Base-by-base conservation (phyloP, 2,113 vertebrate genomes). In the Rhynchomys soricoides region DNA sequence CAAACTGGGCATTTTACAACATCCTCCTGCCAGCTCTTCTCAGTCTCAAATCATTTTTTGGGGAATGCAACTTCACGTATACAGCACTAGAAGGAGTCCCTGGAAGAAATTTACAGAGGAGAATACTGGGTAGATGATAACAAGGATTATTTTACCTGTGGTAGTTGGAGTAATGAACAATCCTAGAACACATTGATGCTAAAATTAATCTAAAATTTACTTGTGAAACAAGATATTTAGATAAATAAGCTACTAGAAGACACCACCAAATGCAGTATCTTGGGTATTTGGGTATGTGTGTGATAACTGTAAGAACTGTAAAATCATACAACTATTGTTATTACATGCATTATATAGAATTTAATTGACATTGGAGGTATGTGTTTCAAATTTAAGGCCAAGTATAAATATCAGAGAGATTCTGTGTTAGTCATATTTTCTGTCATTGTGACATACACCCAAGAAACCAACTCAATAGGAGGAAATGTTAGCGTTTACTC, bases 181-280 rank as follows among this genome's bases (percentile, higher is more conserved):
- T 82, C n/a, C 74, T 64, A 40, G 29, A 13, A 57, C 29, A 29
- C 2, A 5, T 4, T 40, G 3, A 1, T 74, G 29, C 34, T 64
- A 11, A 52, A 85, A 77, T 86, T 73, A 95, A 83, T 62, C 66
- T 91, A 86, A 92, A 93, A 68, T 8, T 45, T 50, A 91, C 10
- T 37, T 77, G 48, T 24, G n/a, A 16, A 45, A 78, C 3, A 26
- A 66, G 59, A 59, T 22, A 62, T 48, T 29, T 31, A 29, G 70
- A 31, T 40, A n/a, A n/a, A n/a, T n/a, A n/a, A n/a, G n/a, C n/a
- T n/a, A 5, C 66, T 26, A 81, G 77, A 90, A 94, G 94, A 45
- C 26, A 50, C 9, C 13, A 11, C 7, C 17, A 93, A 13, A 71
- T 31, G 2, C 3, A 85, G 1, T 37, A 37, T 24, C 73, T 48